Evolutionary conservation across 2,888 invertebrate genomes (phyloP).

Genomic region (Philereme transversata): DNA sequence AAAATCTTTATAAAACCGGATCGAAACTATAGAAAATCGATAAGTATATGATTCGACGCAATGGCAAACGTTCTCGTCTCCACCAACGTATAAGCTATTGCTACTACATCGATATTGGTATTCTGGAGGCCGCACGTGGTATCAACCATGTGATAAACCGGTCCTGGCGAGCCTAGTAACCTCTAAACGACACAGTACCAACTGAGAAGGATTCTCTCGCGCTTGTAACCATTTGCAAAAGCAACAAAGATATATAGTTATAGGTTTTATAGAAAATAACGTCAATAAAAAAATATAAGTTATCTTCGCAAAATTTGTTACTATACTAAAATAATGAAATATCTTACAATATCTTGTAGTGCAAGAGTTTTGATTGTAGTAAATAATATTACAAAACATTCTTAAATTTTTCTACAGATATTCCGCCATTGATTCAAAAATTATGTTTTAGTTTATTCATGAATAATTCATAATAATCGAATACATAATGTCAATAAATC

Average conservation of each 20-base stretch:
- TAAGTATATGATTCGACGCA: slow-evolving; percentile 3
- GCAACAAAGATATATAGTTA: background rate
- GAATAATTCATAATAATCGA: slow-evolving; percentile 47
- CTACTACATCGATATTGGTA: slow-evolving; percentile 32
- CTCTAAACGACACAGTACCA: slow-evolving; percentile 76
- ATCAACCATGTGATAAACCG: slow-evolving; percentile 80
- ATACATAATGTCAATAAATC: slow-evolving; percentile 48
- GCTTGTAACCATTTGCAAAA: slow-evolving; percentile 37
- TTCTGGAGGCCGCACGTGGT: slow-evolving; percentile 80
- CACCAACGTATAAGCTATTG: slow-evolving; percentile 10
- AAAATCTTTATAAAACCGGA: no score
- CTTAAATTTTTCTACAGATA: background rate
- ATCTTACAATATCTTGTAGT: no score
- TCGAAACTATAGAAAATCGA: background rate
- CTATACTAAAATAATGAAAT: background rate
- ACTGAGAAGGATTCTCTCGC: slow-evolving; percentile 65
- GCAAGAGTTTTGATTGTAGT: background rate
- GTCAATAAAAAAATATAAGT: no score
- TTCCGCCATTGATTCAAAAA: slow-evolving; percentile 3
- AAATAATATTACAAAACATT: background rate
- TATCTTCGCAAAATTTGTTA: no score
- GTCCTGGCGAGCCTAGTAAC: slow-evolving; percentile 79
- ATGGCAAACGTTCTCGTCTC: slow-evolving; percentile 16
- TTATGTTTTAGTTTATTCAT: slow-evolving; percentile 34
- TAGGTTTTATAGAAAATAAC: no score